Base-by-base conservation (phyloP, 1,140 invertebrate species). In the Oncopodura yosiiana region DNA sequence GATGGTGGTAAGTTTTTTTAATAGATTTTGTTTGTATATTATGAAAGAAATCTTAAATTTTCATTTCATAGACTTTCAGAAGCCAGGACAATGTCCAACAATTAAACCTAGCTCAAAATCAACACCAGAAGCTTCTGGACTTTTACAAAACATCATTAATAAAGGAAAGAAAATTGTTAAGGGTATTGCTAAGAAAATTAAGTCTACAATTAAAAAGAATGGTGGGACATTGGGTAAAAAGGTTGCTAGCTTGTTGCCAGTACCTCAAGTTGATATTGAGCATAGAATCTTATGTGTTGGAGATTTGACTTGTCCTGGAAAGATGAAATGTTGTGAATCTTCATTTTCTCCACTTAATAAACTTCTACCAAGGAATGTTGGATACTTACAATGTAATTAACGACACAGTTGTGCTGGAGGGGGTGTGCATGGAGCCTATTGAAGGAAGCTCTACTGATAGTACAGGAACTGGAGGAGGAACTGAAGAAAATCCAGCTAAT, bases 51-150 rank as follows among this genome's bases (percentile, higher is more conserved):
- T 14, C 26, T 12, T 23, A 49, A 30, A 34, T 36, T 14, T 36
- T 49, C 12, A 49, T 4, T 32, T n/a, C 5, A 6, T 21, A 50
- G 49, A 50, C 4, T 32, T n/a, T n/a, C n/a, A 21, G 23, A 50
- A 50, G 24, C 18, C 37, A 6, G 49, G 49, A 50, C 3, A 14
- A 18, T 50, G 49, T 27, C 49, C 49, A n/a, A n/a, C n/a, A n/a
- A n/a, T n/a, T n/a, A n/a, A n/a, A n/a, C n/a, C n/a, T n/a, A n/a
- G n/a, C n/a, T n/a, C n/a, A n/a, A n/a, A n/a, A n/a, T 44, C 42
- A 21, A 21, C 21, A 23, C 8, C 8, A 18, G 19, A 34, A n/a
- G n/a, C 8, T 34, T n/a, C 32, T 8, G n/a, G 11, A 11, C 43
- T 9, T 12, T 9, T 21, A 6, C 11, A 14, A 11, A 23, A 42